These are phyloP conservation scores for Sebastiscus tertius DNA, from an alignment of 2,797 vertebrate genomes.

Conservation along the genomic window DNA sequence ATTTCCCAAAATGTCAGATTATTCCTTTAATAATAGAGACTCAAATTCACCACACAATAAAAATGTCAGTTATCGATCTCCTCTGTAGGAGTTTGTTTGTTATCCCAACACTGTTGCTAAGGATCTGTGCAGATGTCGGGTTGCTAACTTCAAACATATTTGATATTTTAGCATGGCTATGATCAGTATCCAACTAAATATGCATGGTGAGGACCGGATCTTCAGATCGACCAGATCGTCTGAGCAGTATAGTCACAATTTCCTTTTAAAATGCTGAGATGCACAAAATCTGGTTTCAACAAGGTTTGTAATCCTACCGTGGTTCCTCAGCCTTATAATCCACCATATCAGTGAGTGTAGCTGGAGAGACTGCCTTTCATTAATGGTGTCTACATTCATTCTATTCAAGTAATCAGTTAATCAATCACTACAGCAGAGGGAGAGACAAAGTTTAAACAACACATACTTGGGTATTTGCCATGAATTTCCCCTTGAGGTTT, in stretches of 20 bases:
- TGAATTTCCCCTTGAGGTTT: background rate
- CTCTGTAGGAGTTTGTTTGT: background rate
- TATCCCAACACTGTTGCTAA: slow-evolving; percentile 4
- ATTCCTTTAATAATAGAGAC: background rate
- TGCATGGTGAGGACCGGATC: background rate
- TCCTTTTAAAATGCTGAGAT: background rate
- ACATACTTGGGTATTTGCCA: background rate
- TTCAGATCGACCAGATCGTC: background rate
- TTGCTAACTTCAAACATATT: slow-evolving; percentile 28
- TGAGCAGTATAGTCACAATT: background rate
- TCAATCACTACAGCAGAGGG: background rate
- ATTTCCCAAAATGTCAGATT: background rate
- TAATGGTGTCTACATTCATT: slow-evolving; percentile 12
- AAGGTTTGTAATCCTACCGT: background rate
- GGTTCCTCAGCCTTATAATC: background rate
- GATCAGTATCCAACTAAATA: background rate
- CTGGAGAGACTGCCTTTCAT: slow-evolving; percentile 7
- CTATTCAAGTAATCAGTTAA: background rate
- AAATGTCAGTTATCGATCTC: background rate
- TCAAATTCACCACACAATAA: background rate
- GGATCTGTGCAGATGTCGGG: background rate
- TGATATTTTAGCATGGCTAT: slow-evolving; percentile 3
- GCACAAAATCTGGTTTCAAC: background rate
- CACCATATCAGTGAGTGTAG: background rate
- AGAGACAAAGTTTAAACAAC: slow-evolving; percentile 7